These are phyloP conservation scores for Enoplolaimus lenunculus DNA, from an alignment of 2,888 invertebrate species.

Conservation along the genomic window DNA sequence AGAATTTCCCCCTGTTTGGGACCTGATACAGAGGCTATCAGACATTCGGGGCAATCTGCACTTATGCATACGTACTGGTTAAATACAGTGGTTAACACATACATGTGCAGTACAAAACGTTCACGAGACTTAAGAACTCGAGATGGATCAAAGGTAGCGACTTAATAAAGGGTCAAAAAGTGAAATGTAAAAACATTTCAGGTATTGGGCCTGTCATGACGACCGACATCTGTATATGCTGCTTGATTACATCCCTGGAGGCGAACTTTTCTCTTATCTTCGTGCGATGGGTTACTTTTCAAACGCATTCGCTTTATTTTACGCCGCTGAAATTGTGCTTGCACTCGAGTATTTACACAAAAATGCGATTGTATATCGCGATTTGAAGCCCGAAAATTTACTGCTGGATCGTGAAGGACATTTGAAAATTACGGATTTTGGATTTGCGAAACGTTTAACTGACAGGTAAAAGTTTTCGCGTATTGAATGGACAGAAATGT, in stretches of 20 bases:
- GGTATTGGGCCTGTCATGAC: slow-evolving; percentile 81
- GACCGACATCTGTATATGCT: slow-evolving; percentile 84
- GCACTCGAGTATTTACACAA: slow-evolving; percentile 85
- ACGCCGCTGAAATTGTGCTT: slow-evolving; percentile 79
- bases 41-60: too few relatives aligned
- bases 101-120: too few relatives aligned
- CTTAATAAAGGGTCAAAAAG: too few relatives aligned
- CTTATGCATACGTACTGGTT: too few relatives aligned
- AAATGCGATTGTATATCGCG: slow-evolving; percentile 61
- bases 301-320: slow-evolving; percentile 66
- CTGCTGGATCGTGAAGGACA: slow-evolving; percentile 81
- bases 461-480: slow-evolving; percentile 64
- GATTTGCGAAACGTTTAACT: slow-evolving; percentile 82
- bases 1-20: too few relatives aligned
- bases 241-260: slow-evolving; percentile 88
- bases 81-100: too few relatives aligned
- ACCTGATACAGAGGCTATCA: too few relatives aligned
- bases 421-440: slow-evolving; percentile 91
- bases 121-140: too few relatives aligned
- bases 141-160: too few relatives aligned
- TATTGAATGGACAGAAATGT: too few relatives aligned
- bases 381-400: slow-evolving; percentile 84
- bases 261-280: slow-evolving; percentile 87
- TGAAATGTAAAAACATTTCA: too few relatives aligned
- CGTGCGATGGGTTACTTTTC: slow-evolving; percentile 74